Conservation (phyloP, 2,888 invertebrate genomes). For the Scaptomyza tumidula region DNA sequence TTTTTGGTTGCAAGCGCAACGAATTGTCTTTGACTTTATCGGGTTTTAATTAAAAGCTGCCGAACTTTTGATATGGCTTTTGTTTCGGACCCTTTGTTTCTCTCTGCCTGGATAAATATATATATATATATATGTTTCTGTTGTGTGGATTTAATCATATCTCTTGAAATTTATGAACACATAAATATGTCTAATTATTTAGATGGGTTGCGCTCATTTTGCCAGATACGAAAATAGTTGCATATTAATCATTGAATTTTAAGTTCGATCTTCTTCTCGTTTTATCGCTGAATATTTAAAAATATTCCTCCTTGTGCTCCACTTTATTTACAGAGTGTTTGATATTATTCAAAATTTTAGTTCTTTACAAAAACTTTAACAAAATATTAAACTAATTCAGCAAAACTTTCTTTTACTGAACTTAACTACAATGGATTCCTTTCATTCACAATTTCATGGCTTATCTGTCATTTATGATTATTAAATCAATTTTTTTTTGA, state of each 20-base stretch:
- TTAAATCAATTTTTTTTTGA: too few relatives aligned
- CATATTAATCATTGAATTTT: too few relatives aligned
- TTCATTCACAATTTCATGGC: background rate
- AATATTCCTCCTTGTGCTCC: slow-evolving; percentile 2
- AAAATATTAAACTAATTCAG: too few relatives aligned
- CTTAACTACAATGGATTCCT: too few relatives aligned
- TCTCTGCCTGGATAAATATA: too few relatives aligned
- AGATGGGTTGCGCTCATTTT: slow-evolving; percentile 41
- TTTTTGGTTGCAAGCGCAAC: slow-evolving; percentile 6
- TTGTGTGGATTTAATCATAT: slow-evolving; percentile 54
- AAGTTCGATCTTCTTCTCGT: too few relatives aligned
- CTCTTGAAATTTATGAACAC: slow-evolving; percentile 67
- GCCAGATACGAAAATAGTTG: too few relatives aligned
- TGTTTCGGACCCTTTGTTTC: background rate
- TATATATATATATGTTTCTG: background rate
- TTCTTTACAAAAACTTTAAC: too few relatives aligned
- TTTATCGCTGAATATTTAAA: background rate
- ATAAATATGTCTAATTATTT: slow-evolving; percentile 80
- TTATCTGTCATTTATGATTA: background rate
- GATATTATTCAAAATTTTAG: background rate
- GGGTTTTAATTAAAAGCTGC: slow-evolving; percentile 72
- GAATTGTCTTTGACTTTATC: slow-evolving; percentile 54
- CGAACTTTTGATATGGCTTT: slow-evolving; percentile 46
- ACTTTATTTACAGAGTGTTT: background rate
- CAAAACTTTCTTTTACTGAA: too few relatives aligned